Evolutionary conservation across 1,140 invertebrate species (phyloP).

Genomic region (Trialeurodes vaporariorum): DNA sequence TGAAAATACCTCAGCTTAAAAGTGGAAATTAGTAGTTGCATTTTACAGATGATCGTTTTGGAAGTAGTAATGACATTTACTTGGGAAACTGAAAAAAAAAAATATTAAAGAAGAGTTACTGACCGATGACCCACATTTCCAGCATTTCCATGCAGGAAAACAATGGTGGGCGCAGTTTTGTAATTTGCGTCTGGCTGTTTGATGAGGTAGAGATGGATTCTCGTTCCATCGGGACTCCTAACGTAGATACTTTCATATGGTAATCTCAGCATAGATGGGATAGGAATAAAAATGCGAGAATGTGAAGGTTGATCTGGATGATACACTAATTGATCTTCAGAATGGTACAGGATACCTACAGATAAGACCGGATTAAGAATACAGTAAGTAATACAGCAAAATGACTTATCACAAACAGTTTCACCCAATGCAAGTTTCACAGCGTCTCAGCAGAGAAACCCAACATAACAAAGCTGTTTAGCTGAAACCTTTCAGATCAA

Average conservation of each 20-base stretch:
- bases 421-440: too few species aligned
- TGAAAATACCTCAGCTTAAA: too few species aligned
- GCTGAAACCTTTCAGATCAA: too few species aligned
- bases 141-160: conserved; percentile 92
- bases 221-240: conserved; percentile 62
- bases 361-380: conserved; percentile 11
- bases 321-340: conserved; percentile 75
- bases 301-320: conserved; percentile 79
- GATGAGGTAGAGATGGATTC: conserved; percentile 77
- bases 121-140: conserved; percentile 90
- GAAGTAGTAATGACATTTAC: too few species aligned
- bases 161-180: conserved; percentile 53
- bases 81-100: too few species aligned
- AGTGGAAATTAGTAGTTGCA: too few species aligned
- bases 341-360: conserved; percentile 68
- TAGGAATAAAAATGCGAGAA: conserved; percentile 71
- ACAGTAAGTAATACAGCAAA: conserved; percentile 6
- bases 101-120: too few species aligned
- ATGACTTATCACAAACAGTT: too few species aligned
- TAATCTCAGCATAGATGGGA: conserved; percentile 68
- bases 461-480: too few species aligned
- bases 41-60: too few species aligned
- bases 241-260: conserved; percentile 74
- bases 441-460: too few species aligned
- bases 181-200: conserved; percentile 55